A percentile compares a stretch with the other conserved stretches of the same genome.
These are phyloP conservation scores for Ctenosaura bakeri DNA, from an alignment of 2,797 vertebrate species.

Conservation along the genomic window DNA sequence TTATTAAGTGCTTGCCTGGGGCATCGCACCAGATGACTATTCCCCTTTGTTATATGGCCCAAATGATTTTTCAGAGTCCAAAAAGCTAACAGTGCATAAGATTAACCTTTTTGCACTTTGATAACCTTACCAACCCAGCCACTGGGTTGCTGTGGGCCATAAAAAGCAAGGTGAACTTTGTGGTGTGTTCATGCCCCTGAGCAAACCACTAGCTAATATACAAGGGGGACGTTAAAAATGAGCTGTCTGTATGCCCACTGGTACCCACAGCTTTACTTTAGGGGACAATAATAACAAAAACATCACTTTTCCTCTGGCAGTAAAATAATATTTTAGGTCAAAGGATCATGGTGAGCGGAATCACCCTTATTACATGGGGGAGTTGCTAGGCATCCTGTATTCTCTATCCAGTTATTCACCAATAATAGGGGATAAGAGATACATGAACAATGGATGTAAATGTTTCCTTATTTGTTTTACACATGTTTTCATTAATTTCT, in stretches of 20 bases:
- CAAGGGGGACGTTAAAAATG: not conserved
- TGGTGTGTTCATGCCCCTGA: not conserved
- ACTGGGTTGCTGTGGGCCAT: not conserved
- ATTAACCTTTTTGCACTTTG: conserved; percentile 8
- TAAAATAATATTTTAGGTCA: not conserved
- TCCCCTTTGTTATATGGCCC: conserved; percentile 15
- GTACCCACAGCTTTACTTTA: not conserved
- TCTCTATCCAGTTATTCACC: too few relatives aligned
- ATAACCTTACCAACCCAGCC: not conserved
- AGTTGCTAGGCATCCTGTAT: not conserved
- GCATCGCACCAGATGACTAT: conserved; percentile 18
- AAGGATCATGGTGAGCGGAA: not conserved
- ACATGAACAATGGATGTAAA: too few relatives aligned
- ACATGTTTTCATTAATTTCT: too few relatives aligned
- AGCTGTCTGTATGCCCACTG: not conserved
- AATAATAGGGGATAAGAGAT: too few relatives aligned
- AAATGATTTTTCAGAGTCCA: conserved; percentile 26
- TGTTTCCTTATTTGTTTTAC: too few relatives aligned
- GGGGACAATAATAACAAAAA: not conserved
- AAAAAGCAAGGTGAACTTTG: not conserved
- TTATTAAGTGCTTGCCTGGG: conserved; percentile 34
- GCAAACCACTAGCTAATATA: not conserved
- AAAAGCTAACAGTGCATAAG: not conserved
- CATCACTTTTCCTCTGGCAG: not conserved
- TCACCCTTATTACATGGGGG: not conserved